These are phyloP conservation scores for Platyscapa corneri DNA, from an alignment of 1,140 invertebrate species.

Conservation along the genomic window DNA sequence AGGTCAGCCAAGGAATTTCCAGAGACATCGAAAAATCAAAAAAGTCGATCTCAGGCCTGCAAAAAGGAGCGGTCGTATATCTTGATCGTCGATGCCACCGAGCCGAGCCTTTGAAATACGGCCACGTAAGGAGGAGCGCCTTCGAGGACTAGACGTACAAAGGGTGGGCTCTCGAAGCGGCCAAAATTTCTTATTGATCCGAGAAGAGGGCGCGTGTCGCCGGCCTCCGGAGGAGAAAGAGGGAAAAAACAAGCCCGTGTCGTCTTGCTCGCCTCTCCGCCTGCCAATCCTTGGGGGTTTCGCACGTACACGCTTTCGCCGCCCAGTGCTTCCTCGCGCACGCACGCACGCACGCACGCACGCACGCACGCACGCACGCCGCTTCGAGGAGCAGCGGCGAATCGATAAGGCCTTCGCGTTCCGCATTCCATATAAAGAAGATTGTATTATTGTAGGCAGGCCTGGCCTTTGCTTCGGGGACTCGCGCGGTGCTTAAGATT, in stretches of 20 bases:
- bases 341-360: too few relatives aligned
- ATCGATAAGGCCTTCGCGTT: conserved; percentile 29
- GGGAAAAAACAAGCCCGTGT: background rate
- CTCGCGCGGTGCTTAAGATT: background rate
- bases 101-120: background rate
- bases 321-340: too few relatives aligned
- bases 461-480: background rate
- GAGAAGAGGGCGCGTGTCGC: conserved; percentile 7
- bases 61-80: background rate
- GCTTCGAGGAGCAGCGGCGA: too few relatives aligned
- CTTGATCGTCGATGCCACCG: background rate
- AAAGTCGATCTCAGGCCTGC: too few relatives aligned
- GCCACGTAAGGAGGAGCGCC: background rate
- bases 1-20: too few relatives aligned
- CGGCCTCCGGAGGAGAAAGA: background rate
- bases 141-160: too few relatives aligned
- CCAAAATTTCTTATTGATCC: conserved; percentile 42
- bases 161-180: background rate
- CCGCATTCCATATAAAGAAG: conserved; percentile 29
- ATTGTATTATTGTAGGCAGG: background rate
- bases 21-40: background rate
- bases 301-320: too few relatives aligned
- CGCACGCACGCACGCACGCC: too few relatives aligned
- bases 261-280: too few relatives aligned
- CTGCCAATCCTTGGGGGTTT: background rate